Evolutionary conservation across 1,140 invertebrate species (phyloP), one percentile per base, ranked within the genome.

Genomic region (Drosophila biarmipes): DNA sequence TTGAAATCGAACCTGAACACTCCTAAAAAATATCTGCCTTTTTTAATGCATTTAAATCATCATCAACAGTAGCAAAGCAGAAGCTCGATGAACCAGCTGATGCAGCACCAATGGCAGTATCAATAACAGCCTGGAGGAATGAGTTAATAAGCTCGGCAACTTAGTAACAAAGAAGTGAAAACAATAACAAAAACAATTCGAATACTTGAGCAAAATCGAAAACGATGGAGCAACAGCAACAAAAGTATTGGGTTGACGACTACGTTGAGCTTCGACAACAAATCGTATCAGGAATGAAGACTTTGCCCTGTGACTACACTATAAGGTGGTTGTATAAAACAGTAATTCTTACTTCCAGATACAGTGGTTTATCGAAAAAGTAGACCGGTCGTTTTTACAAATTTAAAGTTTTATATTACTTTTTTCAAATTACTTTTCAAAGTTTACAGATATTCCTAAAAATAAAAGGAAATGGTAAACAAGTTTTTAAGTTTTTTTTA

Each of bases 271-370:
- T 52, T 72, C 59, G 62, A 87, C 82, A 77, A 89, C 79, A 71
- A 84, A 89, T 76, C 63, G 64, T 84, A 76, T 61, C 82, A 80
- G 68, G 64, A 80, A 53, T 69, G 52, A 48, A 87, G 84, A 89
- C 84, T 89, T 89, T 89, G 84, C 79, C 79, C 84, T 84, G 89
- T 89, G 84, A 89, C 84, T 84, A 87, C 74, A 87, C 82, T 17
- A 43, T 49, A 63, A 49, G 56, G 43, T n/a, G 51, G 31, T 29
- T 27, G 42, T 15, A 27, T 21, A 53, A 67, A 40, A 40, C 43
- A 46, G 43, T 67, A 40, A 46, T 40, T 48, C 6, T 15, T 11
- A 34, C 24, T 24, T 35, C 6, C 2, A 34, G 29, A 17, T 43
- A 69, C 42, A 42, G 31, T 49, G 31, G 5, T 38, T 19, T 21